Percentiles rank a stretch among this genome's conserved stretches.
Evolutionary conservation across 2,888 invertebrate species (phyloP).

Genomic region (Cerceris ruficornis): DNA sequence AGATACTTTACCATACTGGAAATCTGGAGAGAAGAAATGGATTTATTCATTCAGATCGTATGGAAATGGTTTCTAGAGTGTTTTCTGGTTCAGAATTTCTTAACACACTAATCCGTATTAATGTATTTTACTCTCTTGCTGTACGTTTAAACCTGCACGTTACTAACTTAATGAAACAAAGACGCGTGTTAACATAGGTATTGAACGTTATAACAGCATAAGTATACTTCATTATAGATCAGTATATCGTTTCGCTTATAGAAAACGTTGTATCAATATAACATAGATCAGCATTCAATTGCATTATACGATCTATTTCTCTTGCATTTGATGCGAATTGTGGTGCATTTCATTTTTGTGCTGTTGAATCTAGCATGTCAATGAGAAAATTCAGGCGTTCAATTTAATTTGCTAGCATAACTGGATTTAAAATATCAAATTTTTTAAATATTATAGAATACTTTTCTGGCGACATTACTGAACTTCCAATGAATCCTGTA

Average conservation of each 20-base stretch:
- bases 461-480: too few species aligned
- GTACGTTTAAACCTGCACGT: constrained; percentile 25
- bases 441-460: too few species aligned
- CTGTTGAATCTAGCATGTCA: background rate
- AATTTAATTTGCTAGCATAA: too few species aligned
- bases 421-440: too few species aligned
- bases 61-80: constrained; percentile 65
- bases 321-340: background rate
- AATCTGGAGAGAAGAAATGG: constrained; percentile 49
- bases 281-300: background rate
- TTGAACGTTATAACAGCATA: too few species aligned
- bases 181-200: background rate
- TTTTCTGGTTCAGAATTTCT: constrained; percentile 45
- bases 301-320: background rate
- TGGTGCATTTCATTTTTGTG: background rate
- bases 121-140: constrained; percentile 10
- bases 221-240: background rate
- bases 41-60: constrained; percentile 62
- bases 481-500: background rate
- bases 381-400: too few species aligned
- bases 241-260: background rate
- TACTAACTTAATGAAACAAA: constrained; percentile 7
- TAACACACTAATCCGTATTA: constrained; percentile 30
- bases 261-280: background rate
- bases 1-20: constrained; percentile 48